These are phyloP conservation scores for Haliaeetus leucogaster DNA, from an alignment of 2,113 vertebrate species.

Conservation along the genomic window DNA sequence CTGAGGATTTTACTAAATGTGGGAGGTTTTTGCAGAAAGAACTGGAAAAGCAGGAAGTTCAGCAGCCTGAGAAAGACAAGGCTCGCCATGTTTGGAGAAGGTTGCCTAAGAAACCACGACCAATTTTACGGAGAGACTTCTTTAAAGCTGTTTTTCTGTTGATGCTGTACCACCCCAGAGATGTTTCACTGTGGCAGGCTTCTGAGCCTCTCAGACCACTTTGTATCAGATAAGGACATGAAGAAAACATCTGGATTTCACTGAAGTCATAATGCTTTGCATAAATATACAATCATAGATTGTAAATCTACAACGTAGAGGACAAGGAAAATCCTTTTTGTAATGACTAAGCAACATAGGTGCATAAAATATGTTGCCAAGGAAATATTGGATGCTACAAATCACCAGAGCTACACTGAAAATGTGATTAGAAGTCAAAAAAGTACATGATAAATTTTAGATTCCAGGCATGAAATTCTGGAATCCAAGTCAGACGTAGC, in stretches of 20 bases:
- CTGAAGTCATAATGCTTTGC: not conserved
- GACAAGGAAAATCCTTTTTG: not conserved
- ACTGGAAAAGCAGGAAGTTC: not conserved
- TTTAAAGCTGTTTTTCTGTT: not conserved
- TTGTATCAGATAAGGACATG: fast-evolving
- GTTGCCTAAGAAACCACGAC: not conserved
- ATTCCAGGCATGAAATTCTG: not conserved
- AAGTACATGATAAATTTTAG: not conserved
- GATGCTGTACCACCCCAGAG: not conserved
- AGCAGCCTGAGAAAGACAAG: not conserved
- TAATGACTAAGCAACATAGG: not conserved
- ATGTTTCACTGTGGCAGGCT: not conserved
- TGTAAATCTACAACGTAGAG: not conserved
- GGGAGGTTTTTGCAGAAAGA: not conserved
- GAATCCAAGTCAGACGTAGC: not conserved
- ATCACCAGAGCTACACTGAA: not conserved
- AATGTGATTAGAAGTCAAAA: not conserved
- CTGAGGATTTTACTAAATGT: not conserved
- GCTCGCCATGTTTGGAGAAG: fast-evolving
- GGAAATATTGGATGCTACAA: not conserved
- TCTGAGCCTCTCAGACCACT: not conserved
- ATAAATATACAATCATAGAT: not conserved
- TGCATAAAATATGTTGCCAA: not conserved
- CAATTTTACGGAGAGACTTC: not conserved
- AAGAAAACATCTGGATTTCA: not conserved